Conservation (phyloP, 2,797 vertebrate genomes). For the Lacerta bilineata region DNA sequence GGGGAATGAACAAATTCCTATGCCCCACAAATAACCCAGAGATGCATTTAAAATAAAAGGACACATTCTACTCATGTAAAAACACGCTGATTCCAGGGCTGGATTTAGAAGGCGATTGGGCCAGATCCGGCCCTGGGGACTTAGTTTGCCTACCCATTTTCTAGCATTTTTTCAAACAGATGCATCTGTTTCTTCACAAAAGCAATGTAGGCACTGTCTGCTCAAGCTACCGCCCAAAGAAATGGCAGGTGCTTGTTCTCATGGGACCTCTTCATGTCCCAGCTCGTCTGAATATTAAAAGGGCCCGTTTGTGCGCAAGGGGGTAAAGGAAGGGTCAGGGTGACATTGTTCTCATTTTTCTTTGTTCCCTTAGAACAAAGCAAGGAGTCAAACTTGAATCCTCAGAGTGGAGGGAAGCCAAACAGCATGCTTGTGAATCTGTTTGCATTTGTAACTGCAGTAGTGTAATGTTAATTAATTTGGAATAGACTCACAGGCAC, state of each 20-base stretch:
- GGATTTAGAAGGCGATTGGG: no score
- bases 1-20: no score
- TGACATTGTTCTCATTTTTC: conserved; percentile 60
- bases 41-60: no score
- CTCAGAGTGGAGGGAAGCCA: conserved; percentile 36
- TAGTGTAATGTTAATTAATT: conserved; percentile 54
- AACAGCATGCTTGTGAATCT: conserved; percentile 54
- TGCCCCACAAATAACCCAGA: no score
- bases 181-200: background rate
- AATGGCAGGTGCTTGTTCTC: conserved; percentile 64
- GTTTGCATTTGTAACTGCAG: conserved; percentile 59
- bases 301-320: conserved; percentile 50
- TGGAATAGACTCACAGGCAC: conserved; percentile 36
- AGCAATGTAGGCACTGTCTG: conserved; percentile 24
- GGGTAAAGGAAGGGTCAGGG: conserved; percentile 52
- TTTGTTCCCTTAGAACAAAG: conserved; percentile 70
- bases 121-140: fast-evolving
- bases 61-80: no score
- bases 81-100: no score
- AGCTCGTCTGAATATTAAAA: conserved; percentile 56
- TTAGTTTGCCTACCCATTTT: no score
- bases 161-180: conserved; percentile 33
- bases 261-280: conserved; percentile 49
- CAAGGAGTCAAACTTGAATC: conserved; percentile 62
- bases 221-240: conserved; percentile 18